A percentile compares a stretch with the other conserved stretches of the same genome.
These are phyloP conservation scores for Stratiolaelaps scimitus DNA, from an alignment of 1,140 invertebrate genomes.

Conservation along the genomic window DNA sequence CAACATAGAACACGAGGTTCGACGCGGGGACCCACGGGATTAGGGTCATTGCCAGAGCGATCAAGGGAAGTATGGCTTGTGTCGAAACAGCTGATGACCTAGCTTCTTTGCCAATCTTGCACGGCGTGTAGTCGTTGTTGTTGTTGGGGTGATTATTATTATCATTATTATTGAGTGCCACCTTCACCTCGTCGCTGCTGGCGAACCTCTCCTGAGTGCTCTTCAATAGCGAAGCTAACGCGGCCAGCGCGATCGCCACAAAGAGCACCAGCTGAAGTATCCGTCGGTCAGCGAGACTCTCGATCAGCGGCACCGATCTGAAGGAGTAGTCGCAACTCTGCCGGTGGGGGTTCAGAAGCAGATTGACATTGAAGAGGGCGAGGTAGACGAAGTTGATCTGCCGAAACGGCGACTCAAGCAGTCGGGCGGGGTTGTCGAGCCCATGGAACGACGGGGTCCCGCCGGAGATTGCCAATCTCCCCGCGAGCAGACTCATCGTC, in stretches of 20 bases:
- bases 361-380: constrained; percentile 2
- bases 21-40: constrained; percentile 82
- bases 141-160: no score
- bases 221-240: neutral
- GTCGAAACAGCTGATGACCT: no score
- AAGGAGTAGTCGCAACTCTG: constrained; percentile 25
- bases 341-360: neutral
- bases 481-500: constrained; percentile 1
- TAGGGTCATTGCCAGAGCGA: constrained; percentile 47
- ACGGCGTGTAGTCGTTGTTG: constrained; percentile 13
- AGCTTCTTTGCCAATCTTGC: neutral
- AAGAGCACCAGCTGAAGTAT: constrained; percentile 1
- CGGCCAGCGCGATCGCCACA: neutral
- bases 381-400: constrained; percentile 25
- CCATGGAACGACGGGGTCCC: constrained; percentile 9
- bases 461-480: constrained; percentile 8
- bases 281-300: neutral
- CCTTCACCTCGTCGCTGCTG: neutral
- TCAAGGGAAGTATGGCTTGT: constrained; percentile 33
- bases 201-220: neutral
- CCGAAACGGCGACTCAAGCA: neutral
- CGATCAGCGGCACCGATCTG: neutral
- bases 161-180: neutral
- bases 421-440: constrained; percentile 22
- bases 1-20: constrained; percentile 69